Base-by-base conservation (phyloP, 1,140 invertebrate genomes). In the Macrobrachium rosenbergii region DNA sequence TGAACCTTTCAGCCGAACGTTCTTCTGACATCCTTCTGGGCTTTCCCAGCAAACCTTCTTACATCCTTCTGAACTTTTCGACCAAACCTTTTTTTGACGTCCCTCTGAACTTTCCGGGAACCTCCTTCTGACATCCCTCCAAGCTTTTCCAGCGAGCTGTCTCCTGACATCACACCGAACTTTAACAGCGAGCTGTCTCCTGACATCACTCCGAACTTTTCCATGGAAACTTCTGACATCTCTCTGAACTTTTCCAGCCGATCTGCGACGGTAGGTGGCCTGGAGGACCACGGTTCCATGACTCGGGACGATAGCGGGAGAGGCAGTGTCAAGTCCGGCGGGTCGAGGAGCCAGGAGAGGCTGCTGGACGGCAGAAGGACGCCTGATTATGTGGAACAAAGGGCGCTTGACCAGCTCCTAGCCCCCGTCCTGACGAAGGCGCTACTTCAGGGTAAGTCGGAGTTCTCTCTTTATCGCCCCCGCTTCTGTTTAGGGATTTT, bases 321-420 rank as follows among this genome's bases (percentile, higher is more conserved):
- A n/a, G 85, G 78, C 59, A 64, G 72, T 52, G 76, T 60, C 16
- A 67, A 60, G 73, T 72, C 67, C 16, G 88, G 77, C 3, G 83
- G 52, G 17, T 85, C 83, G 21, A 63, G 86, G 79, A 95, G 95
- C 90, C 95, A 95, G 90, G 95, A 96, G 91, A 92, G 95, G 78
- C 92, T 95, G 37, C 93, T 95, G 87, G 95, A 95, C 82, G 93
- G 94, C 21, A 93, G 93, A 90, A 94, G 94, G 91, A 92, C 93
- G 11, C 91, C 93, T 2, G 92, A 91, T 28, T 88, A 88, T 23
- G n/a, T 88, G 17, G 89, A 90, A 23, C 89, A 90, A 86, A 72
- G 88, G 90, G 88, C 93, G 92, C 89, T 92, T 91, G 89, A 88
- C 77, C 87, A 90, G 37, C 90, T 90, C 52, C 84, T 91, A 81